These are phyloP conservation scores for Drosophila pullipes DNA, from an alignment of 2,888 invertebrate species.

Conservation along the genomic window DNA sequence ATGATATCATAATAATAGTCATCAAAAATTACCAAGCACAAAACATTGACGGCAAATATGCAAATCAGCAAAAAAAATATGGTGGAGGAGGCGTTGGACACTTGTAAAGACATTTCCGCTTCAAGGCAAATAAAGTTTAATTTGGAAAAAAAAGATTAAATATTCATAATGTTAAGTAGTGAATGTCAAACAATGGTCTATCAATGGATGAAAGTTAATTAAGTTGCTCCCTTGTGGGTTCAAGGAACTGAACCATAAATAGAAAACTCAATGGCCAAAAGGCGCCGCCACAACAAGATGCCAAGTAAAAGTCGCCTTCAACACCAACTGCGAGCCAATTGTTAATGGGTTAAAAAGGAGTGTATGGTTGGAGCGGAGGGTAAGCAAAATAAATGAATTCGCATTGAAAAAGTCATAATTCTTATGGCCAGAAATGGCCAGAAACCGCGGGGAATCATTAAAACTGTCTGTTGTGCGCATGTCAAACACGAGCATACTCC, in stretches of 20 bases:
- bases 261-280: conserved; percentile 53
- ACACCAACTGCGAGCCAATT: conserved; percentile 69
- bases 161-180: conserved; percentile 5
- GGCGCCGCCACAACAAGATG: conserved; percentile 49
- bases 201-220: conserved; percentile 72
- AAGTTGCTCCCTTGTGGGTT: conserved; percentile 65
- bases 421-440: conserved; percentile 59
- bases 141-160: not conserved
- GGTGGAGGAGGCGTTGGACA: conserved; percentile 6
- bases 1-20: conserved; percentile 56
- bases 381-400: conserved; percentile 74
- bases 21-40: conserved; percentile 16
- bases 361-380: conserved; percentile 3
- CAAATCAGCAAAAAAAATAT: conserved; percentile 36
- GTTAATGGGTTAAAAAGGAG: conserved; percentile 7
- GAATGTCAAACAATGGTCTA: conserved; percentile 45
- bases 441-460: conserved; percentile 77
- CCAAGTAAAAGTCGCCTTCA: conserved; percentile 72
- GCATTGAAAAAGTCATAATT: conserved; percentile 77
- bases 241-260: conserved; percentile 65
- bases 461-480: conserved; percentile 75
- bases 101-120: conserved; percentile 46
- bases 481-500: conserved; percentile 65
- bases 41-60: conserved; percentile 29
- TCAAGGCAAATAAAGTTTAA: conserved; percentile 5